Percentiles rank a stretch among this genome's conserved stretches.
Conservation (phyloP, 2,113 vertebrate species). For the Cyanoderma ruficeps region DNA sequence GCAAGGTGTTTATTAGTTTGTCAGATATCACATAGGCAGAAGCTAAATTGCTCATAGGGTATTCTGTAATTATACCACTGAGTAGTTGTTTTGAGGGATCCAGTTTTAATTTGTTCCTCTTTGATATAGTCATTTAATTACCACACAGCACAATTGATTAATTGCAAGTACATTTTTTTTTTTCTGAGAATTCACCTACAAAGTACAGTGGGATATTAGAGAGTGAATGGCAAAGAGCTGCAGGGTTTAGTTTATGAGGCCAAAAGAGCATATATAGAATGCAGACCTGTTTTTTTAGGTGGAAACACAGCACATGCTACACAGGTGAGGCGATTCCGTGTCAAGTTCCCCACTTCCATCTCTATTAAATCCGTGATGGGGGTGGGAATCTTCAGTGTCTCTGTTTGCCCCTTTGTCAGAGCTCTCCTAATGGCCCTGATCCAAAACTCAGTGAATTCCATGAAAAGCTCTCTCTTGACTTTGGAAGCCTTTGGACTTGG, state of each 20-base stretch:
- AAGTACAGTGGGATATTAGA: not conserved
- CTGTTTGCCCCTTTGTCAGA: not conserved
- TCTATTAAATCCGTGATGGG: rapidly evolving
- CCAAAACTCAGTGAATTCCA: not conserved
- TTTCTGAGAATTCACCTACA: not conserved
- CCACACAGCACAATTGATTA: conserved; percentile 10
- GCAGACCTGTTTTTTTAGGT: not conserved
- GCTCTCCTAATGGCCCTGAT: not conserved
- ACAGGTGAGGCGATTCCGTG: not conserved
- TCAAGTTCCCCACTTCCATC: not conserved
- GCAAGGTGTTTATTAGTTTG: conserved; percentile 68
- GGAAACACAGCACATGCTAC: not conserved
- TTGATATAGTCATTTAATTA: conserved; percentile 60
- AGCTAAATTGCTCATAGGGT: conserved; percentile 48
- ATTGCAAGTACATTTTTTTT: conserved; percentile 35
- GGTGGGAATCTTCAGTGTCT: not conserved
- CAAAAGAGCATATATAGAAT: not conserved
- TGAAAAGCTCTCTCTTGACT: not conserved
- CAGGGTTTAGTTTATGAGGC: not conserved
- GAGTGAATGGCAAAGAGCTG: not conserved
- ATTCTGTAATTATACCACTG: conserved; percentile 50
- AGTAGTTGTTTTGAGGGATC: conserved; percentile 35
- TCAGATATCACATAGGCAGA: conserved; percentile 51
- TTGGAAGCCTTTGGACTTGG: not conserved
- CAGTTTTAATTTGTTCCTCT: conserved; percentile 48